A percentile compares a stretch with the other conserved stretches of the same genome.
These are phyloP conservation scores for Vesta saturnalis DNA, from an alignment of 2,888 invertebrate genomes.

Conservation along the genomic window DNA sequence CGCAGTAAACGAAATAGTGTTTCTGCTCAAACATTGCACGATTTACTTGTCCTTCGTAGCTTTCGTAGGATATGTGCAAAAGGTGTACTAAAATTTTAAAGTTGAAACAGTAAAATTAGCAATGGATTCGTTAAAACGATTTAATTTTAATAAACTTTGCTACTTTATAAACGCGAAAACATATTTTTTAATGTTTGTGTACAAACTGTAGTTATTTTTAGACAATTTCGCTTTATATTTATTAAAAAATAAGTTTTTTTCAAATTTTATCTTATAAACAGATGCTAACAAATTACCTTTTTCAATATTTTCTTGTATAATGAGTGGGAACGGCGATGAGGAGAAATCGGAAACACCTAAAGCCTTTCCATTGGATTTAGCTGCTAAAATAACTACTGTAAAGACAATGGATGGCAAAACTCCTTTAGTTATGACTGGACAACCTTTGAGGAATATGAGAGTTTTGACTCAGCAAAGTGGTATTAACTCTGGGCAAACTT, in stretches of 20 bases:
- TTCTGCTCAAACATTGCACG: conserved; percentile 44
- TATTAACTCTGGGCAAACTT: conserved; percentile 51
- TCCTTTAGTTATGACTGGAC: conserved; percentile 58
- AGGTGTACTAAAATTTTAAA: conserved; percentile 44
- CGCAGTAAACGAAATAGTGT: background rate
- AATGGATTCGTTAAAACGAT: conserved; percentile 26
- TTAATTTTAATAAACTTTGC: conserved; percentile 7
- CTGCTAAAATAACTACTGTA: conserved; percentile 65
- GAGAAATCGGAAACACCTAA: conserved; percentile 67
- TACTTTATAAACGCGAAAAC: conserved; percentile 7
- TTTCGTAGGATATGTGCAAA: conserved; percentile 23
- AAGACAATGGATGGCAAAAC: conserved; percentile 62
- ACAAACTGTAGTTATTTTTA: conserved; percentile 7
- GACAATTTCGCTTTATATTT: background rate
- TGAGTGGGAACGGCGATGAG: conserved; percentile 63
- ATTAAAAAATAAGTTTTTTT: conserved; percentile 9
- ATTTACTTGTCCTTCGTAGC: conserved; percentile 47
- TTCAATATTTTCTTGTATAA: conserved; percentile 38
- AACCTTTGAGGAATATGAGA: conserved; percentile 59
- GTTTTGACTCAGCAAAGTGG: conserved; percentile 57
- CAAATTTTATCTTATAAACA: conserved; percentile 17
- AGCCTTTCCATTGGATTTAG: conserved; percentile 66
- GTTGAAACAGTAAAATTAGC: conserved; percentile 42
- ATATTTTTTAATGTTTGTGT: conserved; percentile 3
- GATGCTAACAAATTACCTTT: conserved; percentile 27